A percentile compares a stretch with the other conserved stretches of the same genome.
phyloP scores from a whole-genome alignment of 1,140 invertebrate species.

The Dryas iulia region DNA sequence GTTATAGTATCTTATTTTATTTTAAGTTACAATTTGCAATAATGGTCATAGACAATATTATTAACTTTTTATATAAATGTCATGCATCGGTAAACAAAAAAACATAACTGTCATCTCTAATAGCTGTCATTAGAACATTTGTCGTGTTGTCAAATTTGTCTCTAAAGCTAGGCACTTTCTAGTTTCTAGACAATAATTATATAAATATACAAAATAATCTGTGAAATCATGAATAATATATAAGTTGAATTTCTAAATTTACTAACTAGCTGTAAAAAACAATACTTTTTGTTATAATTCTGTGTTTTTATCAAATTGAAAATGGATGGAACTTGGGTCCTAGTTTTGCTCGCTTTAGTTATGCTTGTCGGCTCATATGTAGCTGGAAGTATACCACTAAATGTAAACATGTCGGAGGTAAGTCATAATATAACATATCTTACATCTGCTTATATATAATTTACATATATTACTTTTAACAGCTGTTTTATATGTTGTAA shows the following conservation, averaged over 20 bases:
- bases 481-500: constrained; percentile 18
- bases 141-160: constrained; percentile 24
- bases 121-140: constrained; percentile 7
- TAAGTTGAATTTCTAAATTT: not conserved
- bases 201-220: not conserved
- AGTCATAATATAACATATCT: constrained; percentile 21
- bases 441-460: constrained; percentile 3
- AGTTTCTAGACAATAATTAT: constrained; percentile 12
- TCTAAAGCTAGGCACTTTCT: not conserved
- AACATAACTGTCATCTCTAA: constrained; percentile 1
- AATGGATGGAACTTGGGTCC: constrained; percentile 92
- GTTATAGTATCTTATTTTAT: too few species aligned
- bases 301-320: constrained; percentile 11
- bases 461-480: not conserved
- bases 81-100: not conserved
- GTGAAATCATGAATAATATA: not conserved
- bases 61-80: not conserved
- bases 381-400: constrained; percentile 95
- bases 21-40: too few species aligned
- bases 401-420: constrained; percentile 97
- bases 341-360: constrained; percentile 90
- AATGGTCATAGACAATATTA: not conserved
- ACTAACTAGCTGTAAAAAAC: not conserved
- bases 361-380: constrained; percentile 98
- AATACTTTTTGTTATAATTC: constrained; percentile 3